Evolutionary conservation across 2,797 vertebrate genomes (phyloP).

Genomic region (Tragopan temminckii): DNA sequence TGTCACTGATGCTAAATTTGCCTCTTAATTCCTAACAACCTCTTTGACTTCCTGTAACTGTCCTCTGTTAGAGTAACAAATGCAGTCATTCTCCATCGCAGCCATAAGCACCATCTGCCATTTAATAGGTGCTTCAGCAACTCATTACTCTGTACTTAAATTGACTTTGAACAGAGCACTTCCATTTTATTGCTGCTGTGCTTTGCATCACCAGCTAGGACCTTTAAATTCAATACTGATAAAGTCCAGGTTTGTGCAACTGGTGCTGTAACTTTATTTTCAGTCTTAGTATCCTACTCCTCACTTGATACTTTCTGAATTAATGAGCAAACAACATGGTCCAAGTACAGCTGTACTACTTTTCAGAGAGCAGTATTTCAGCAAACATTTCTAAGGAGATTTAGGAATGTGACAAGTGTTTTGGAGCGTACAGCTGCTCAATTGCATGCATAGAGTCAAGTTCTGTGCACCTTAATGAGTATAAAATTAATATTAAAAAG

Average conservation of each 20-base stretch:
- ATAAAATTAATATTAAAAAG: neutral
- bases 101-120: constrained; percentile 52
- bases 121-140: constrained; percentile 44
- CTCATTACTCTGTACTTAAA: constrained; percentile 42
- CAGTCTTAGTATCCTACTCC: neutral
- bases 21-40: constrained; percentile 33
- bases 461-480: neutral
- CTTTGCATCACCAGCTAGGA: neutral
- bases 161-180: constrained; percentile 33
- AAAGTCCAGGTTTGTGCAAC: neutral
- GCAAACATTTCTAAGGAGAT: neutral
- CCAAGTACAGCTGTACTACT: neutral
- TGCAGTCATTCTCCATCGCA: neutral
- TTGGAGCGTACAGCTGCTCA: neutral
- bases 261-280: neutral
- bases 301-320: neutral
- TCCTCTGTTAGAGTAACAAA: constrained; percentile 38
- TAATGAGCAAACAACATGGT: neutral
- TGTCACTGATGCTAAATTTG: neutral
- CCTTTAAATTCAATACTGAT: neutral
- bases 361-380: neutral
- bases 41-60: neutral
- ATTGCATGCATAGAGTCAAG: neutral
- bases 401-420: neutral
- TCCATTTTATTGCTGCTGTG: constrained; percentile 35